Conservation (phyloP, 2,888 invertebrate genomes). For the Camponotus fellah region DNA sequence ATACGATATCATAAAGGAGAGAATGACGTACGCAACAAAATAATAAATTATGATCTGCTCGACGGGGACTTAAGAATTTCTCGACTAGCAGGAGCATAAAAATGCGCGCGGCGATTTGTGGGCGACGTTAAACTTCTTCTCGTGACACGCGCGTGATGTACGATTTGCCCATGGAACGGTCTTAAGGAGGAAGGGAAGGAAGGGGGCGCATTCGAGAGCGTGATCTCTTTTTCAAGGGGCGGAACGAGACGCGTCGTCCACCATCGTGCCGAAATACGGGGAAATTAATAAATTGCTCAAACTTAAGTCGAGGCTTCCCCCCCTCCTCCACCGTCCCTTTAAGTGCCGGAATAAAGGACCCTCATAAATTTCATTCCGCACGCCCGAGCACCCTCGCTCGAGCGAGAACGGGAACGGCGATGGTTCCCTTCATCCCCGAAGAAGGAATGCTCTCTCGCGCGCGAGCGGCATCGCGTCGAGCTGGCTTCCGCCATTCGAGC, state of each 20-base stretch:
- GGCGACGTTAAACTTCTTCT: conserved; percentile 52
- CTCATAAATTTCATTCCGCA: conserved; percentile 83
- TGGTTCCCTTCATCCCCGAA: conserved; percentile 70
- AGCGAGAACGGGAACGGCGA: conserved; percentile 48
- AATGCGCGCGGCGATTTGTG: conserved; percentile 48
- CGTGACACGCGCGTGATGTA: conserved; percentile 49
- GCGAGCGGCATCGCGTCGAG: conserved; percentile 44
- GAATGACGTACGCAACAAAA: conserved; percentile 44
- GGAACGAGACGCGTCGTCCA: conserved; percentile 65
- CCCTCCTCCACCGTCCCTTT: conserved; percentile 64
- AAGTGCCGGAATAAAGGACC: conserved; percentile 82
- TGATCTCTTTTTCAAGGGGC: conserved; percentile 67
- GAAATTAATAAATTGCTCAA: conserved; percentile 85
- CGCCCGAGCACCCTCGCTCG: conserved; percentile 70
- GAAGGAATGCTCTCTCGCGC: conserved; percentile 64
- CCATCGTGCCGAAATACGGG: conserved; percentile 75
- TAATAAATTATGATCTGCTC: conserved; percentile 49
- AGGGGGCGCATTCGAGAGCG: conserved; percentile 34
- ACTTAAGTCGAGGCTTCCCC: conserved; percentile 76
- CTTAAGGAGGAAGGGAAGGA: background rate
- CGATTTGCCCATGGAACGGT: conserved; percentile 31
- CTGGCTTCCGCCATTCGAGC: conserved; percentile 55
- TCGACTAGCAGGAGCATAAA: conserved; percentile 38
- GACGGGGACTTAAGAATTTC: conserved; percentile 44
- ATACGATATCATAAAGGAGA: conserved; percentile 30